Base-by-base conservation (phyloP, 2,888 invertebrate species). In the Lysandra coridon region DNA sequence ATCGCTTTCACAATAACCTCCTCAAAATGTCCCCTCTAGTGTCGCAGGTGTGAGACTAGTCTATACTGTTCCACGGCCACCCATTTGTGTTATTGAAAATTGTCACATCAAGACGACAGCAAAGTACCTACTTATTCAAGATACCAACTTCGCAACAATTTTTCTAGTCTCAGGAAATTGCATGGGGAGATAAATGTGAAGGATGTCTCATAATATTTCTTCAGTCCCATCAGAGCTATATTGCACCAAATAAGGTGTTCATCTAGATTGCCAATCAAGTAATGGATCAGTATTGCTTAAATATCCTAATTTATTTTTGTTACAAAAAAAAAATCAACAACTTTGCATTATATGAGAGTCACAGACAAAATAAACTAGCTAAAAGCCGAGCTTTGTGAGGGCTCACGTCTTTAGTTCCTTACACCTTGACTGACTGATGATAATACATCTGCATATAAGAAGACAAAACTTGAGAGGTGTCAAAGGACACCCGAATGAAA, bases 71-170 rank as follows among this genome's bases (percentile, higher is more conserved):
- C 74, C 79, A 80, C 80, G 79, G 80, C 82, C 80, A 80, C 80
- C 83, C 83, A 87, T 88, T 86, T 86, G 83, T 86, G 83, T 85
- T 86, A 87, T 88, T 87, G 87, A 86, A 86, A 86, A 87, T 86
- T 86, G 79, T 79, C 74, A 79, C 79, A 73, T 79, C 74, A 79
- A 79, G 79, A 75, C 40, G 79, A 79, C 74, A 74, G 79, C 57
- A 7, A 33, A 62, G 74, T 79, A 79, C 74, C 73, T 78, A 78
- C 73, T 79, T 79, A 79, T 79, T 73, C 40, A 23, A 74, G 76
- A 78, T 69, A 57, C 73, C 53, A 53, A 69, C 69, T 69, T 57
- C 53, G 73, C 57, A 78, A 78, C 33, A 53, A 78, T 73, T 40
- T 73, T 73, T 57, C 69, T 73, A 57, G 57, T 69, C 64, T 78